A percentile compares a stretch with the other conserved stretches of the same genome.
Conservation (phyloP, 2,797 vertebrate species). For the Pangasius krempfi region DNA sequence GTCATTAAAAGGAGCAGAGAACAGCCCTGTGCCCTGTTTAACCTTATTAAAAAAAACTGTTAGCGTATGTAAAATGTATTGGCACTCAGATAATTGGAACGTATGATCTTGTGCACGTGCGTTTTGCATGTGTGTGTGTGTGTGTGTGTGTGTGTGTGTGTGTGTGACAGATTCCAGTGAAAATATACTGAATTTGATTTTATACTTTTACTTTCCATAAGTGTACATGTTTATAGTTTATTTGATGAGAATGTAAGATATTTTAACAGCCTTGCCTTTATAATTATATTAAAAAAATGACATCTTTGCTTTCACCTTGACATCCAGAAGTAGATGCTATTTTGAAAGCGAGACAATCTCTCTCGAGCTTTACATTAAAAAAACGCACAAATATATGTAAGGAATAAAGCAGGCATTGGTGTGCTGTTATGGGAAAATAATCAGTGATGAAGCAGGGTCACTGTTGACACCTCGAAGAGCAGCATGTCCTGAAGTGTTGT, state of each 20-base stretch:
- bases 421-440: neutral
- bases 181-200: neutral
- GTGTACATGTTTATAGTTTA: neutral
- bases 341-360: neutral
- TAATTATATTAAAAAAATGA: neutral
- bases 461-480: neutral
- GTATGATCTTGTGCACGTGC: neutral
- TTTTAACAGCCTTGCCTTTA: neutral
- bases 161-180: neutral
- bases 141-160: neutral
- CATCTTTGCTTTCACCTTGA: neutral
- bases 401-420: neutral
- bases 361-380: neutral
- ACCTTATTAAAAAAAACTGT: constrained; percentile 38
- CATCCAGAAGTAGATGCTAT: neutral
- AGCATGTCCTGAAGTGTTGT: neutral
- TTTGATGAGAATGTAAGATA: neutral
- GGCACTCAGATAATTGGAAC: neutral
- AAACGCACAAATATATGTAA: neutral
- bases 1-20: constrained; percentile 52
- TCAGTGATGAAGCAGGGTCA: neutral
- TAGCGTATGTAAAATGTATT: constrained; percentile 11
- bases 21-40: constrained; percentile 19
- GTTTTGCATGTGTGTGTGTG: neutral
- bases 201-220: neutral